Base-by-base conservation (phyloP, 2,113 vertebrate species). In the Lota lota region DNA sequence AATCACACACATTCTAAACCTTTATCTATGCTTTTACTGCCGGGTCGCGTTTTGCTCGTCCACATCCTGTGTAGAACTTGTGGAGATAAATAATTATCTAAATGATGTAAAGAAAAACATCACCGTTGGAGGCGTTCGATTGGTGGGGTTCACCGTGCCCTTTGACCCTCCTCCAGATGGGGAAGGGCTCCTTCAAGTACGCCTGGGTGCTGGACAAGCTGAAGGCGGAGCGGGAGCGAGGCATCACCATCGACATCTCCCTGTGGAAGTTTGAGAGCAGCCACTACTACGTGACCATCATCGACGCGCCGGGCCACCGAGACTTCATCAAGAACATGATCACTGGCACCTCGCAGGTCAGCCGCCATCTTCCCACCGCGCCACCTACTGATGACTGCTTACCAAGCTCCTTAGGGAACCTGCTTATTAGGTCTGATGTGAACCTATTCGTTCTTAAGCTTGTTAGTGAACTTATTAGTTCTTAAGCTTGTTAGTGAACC, bases 321-420 rank as follows among this genome's bases (percentile, higher is more conserved):
- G 97, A 99, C 81, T 99, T 99, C 73, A 99, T 99, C 84, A 99
- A 99, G 87, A 99, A 99, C 90, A 99, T 99, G 97, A 99, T 99
- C 80, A 99, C 97, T 60, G 97, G 97, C 68, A 99, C 96, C 63
- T 99, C 97, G 50, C 96, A 99, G 95, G 97, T 98, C 6, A 47
- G 2, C 40, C 40, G 4, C 53, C 53, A 56, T 15, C 40, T n/a
- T 50, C 18, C 28, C 28, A 33, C 28, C 28, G 7, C 28, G 28
- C 28, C 28, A 33, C 28, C 21, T 24, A 22, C 61, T n/a, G n/a
- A n/a, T n/a, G n/a, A n/a, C n/a, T n/a, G n/a, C n/a, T n/a, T n/a
- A n/a, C n/a, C n/a, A n/a, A n/a, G n/a, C n/a, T n/a, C n/a, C n/a
- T n/a, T n/a, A n/a, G n/a, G n/a, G n/a, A n/a, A n/a, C n/a, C n/a